phyloP scores from a whole-genome alignment of 1,140 invertebrate genomes.

The Trichogramma pretiosum region DNA sequence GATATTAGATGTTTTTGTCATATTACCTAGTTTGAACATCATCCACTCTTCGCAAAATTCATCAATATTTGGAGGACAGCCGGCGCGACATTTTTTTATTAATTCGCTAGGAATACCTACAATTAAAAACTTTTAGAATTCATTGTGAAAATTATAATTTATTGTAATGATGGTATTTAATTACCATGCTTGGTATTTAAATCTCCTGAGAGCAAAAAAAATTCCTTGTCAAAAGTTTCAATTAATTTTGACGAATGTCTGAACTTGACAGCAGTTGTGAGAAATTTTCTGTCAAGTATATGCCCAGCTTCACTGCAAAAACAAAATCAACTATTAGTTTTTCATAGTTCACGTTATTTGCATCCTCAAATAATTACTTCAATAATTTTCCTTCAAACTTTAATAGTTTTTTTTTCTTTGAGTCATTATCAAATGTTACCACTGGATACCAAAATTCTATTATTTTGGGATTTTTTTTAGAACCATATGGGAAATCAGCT shows the following conservation, averaged over 20 bases:
- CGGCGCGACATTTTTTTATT: constrained; percentile 23
- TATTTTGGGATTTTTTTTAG: constrained; percentile 16
- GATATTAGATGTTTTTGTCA: too few relatives aligned
- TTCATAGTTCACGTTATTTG: neutral
- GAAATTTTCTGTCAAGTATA: constrained; percentile 24
- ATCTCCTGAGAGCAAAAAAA: constrained; percentile 27
- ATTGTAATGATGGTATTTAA: too few relatives aligned
- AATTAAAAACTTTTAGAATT: too few relatives aligned
- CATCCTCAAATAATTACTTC: constrained; percentile 19
- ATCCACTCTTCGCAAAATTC: constrained; percentile 30
- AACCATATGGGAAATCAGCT: too few relatives aligned
- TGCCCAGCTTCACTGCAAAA: constrained; percentile 28
- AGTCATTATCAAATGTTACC: constrained; percentile 3
- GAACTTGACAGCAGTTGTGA: constrained; percentile 22
- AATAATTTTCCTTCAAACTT: constrained; percentile 30
- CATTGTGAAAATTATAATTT: too few relatives aligned
- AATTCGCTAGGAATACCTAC: constrained; percentile 29
- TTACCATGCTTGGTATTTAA: constrained; percentile 29
- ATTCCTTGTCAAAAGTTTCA: constrained; percentile 26
- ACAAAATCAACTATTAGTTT: neutral
- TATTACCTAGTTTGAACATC: constrained; percentile 11
- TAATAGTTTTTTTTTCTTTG: constrained; percentile 1
- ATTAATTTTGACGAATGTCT: constrained; percentile 25
- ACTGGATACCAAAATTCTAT: constrained; percentile 13
- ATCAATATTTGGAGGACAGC: constrained; percentile 30